A percentile compares a stretch with the other conserved stretches of the same genome.
Conservation (phyloP, 2,888 invertebrate genomes). For the Sarcophaga variegata region DNA sequence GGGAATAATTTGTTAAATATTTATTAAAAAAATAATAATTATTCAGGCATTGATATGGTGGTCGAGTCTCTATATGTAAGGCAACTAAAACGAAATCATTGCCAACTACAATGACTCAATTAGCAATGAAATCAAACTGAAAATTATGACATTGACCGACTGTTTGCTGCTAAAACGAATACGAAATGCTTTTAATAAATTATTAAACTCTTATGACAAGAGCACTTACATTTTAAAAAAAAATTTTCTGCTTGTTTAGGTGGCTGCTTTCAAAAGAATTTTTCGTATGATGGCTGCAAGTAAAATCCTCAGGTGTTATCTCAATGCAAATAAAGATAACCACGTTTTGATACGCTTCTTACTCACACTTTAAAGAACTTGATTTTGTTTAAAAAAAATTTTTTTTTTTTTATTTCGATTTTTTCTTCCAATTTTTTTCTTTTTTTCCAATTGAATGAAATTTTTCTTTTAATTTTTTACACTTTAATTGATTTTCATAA, state of each 20-base stretch:
- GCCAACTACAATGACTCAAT: background rate
- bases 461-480: background rate
- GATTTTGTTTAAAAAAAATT: background rate
- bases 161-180: background rate
- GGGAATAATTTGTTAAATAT: no score
- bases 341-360: background rate
- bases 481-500: conserved; percentile 3
- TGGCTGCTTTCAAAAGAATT: conserved; percentile 3
- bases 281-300: background rate
- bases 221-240: conserved; percentile 51
- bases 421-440: background rate
- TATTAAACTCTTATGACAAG: conserved; percentile 3
- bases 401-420: background rate
- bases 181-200: background rate
- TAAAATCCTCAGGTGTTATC: conserved; percentile 52
- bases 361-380: conserved; percentile 41
- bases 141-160: conserved; percentile 1
- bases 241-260: conserved; percentile 30
- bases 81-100: background rate
- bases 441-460: background rate
- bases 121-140: background rate
- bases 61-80: background rate
- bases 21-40: conserved; percentile 4
- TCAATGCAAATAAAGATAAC: conserved; percentile 38
- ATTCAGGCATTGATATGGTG: background rate